Percentiles rank a stretch among this genome's conserved stretches.
These are phyloP conservation scores for Anarsia innoxiella DNA, from an alignment of 2,888 invertebrate genomes.

Conservation along the genomic window DNA sequence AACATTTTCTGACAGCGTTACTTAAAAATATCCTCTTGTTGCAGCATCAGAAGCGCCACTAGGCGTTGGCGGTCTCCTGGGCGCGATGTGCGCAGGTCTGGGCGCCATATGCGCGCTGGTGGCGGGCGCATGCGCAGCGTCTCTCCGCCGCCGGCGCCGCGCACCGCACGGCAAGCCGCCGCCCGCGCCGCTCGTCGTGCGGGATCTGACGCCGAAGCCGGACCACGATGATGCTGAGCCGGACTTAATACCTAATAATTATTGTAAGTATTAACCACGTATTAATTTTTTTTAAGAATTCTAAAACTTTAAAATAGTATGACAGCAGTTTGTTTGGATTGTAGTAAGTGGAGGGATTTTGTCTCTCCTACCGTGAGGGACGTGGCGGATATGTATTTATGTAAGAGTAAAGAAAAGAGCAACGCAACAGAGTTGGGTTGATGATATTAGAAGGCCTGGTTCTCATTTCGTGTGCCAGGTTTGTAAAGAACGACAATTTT, in stretches of 20 bases:
- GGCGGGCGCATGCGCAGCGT: slow-evolving; percentile 44
- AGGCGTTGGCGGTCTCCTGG: slow-evolving; percentile 47
- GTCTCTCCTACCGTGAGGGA: too few species aligned
- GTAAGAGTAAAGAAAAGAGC: too few species aligned
- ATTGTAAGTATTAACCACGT: slow-evolving; percentile 25
- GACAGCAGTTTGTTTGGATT: too few species aligned
- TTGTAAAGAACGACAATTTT: too few species aligned
- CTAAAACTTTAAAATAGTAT: too few species aligned
- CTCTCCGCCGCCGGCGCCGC: slow-evolving; percentile 41
- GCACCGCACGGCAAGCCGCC: slow-evolving; percentile 33
- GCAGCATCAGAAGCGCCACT: slow-evolving; percentile 50
- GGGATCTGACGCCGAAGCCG: slow-evolving; percentile 27
- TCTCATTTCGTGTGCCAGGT: too few species aligned
- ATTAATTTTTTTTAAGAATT: too few species aligned
- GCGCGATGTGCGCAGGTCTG: slow-evolving; percentile 42
- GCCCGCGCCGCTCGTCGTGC: slow-evolving; percentile 29
- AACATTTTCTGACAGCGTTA: too few species aligned
- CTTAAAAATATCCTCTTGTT: slow-evolving; percentile 2
- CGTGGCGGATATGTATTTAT: too few species aligned
- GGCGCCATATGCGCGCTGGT: slow-evolving; percentile 45
- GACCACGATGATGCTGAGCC: slow-evolving; percentile 64
- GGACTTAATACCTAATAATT: slow-evolving; percentile 65
- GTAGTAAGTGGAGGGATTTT: too few species aligned
- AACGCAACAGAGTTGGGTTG: too few species aligned
- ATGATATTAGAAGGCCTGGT: too few species aligned